A percentile compares a stretch with the other conserved stretches of the same genome.
Evolutionary conservation across 2,888 invertebrate genomes (phyloP).

Genomic region (Alentia gelatinosa): DNA sequence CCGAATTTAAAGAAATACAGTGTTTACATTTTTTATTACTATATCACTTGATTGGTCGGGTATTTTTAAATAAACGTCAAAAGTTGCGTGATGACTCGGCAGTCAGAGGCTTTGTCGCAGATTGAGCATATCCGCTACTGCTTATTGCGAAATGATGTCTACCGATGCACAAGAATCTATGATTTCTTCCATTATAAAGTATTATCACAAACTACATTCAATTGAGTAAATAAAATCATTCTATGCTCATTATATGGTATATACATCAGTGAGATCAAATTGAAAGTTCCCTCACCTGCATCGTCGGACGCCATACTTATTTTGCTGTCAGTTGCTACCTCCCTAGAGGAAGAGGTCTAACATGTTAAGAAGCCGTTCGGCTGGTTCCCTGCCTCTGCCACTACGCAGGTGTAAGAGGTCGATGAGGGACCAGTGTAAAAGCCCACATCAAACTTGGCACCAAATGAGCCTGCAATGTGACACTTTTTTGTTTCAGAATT

Average conservation of each 20-base stretch:
- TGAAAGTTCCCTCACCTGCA: slow-evolving; percentile 35
- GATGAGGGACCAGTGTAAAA: too few relatives aligned
- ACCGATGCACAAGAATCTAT: background rate
- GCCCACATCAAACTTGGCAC: too few relatives aligned
- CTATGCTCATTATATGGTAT: background rate
- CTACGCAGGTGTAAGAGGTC: too few relatives aligned
- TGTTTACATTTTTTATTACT: too few relatives aligned
- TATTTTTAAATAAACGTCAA: too few relatives aligned
- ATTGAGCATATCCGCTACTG: background rate
- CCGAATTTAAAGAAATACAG: too few relatives aligned
- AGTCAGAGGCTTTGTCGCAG: background rate
- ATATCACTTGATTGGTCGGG: too few relatives aligned
- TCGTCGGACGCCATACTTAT: slow-evolving; percentile 47
- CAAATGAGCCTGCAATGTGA: too few relatives aligned
- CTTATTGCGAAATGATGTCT: background rate
- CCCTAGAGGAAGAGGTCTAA: background rate
- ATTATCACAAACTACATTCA: background rate
- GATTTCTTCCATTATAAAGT: background rate
- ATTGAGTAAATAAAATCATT: background rate
- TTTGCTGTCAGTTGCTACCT: background rate
- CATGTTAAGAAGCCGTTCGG: background rate
- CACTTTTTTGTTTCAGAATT: too few relatives aligned
- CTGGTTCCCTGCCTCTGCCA: too few relatives aligned
- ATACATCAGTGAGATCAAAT: background rate
- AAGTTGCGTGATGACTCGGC: background rate